Evolutionary conservation across 2,113 vertebrate species (phyloP).

Genomic region (Struthio camelus): DNA sequence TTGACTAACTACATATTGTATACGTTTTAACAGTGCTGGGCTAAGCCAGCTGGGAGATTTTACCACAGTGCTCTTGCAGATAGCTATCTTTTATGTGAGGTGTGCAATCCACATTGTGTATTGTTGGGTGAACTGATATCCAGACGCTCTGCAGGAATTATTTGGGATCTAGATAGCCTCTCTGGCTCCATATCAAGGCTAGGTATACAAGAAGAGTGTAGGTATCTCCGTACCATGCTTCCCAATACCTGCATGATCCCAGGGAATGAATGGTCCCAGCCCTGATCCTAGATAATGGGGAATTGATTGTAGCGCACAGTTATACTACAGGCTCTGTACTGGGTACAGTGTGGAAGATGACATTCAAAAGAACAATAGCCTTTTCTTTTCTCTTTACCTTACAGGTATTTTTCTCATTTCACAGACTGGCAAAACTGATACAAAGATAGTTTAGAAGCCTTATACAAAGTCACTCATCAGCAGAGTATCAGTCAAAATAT

Average conservation of each 20-base stretch:
- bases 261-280: background rate
- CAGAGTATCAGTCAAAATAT: background rate
- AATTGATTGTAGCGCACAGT: background rate
- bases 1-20: background rate
- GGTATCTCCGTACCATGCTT: background rate
- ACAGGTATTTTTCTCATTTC: slow-evolving; percentile 5
- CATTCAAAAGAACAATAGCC: background rate
- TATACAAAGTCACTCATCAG: background rate
- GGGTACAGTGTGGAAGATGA: background rate
- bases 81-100: background rate
- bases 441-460: background rate
- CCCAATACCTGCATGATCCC: background rate
- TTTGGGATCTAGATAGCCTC: background rate
- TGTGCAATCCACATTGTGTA: background rate
- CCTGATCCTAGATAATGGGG: background rate
- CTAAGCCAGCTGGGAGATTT: background rate
- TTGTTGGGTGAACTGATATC: background rate
- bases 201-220: background rate
- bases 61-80: background rate
- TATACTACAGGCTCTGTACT: background rate
- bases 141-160: fast-evolving
- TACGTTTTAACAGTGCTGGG: background rate
- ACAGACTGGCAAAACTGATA: background rate
- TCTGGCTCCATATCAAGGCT: background rate
- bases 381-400: background rate